A percentile compares a stretch with the other conserved stretches of the same genome.
Evolutionary conservation across 2,888 invertebrate species (phyloP).

Genomic region (Andricus quercusramuli): DNA sequence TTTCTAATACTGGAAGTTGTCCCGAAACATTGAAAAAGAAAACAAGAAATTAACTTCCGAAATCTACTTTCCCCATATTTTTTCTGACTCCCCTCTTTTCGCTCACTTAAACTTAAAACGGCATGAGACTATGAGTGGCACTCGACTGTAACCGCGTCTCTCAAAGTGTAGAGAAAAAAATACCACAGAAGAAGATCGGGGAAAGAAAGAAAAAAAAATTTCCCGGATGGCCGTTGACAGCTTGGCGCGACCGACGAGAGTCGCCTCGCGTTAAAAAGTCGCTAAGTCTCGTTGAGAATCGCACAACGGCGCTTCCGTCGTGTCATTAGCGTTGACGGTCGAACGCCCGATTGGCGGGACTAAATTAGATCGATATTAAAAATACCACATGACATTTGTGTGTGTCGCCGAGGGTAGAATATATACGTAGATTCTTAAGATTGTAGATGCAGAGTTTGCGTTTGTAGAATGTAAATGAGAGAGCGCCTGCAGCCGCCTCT

Average conservation of each 20-base stretch:
- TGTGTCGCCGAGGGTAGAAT: not conserved
- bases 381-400: constrained; percentile 46
- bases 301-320: constrained; percentile 29
- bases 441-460: constrained; percentile 36
- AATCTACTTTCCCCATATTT: not conserved
- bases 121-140: not conserved
- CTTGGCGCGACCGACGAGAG: constrained; percentile 9
- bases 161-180: not conserved
- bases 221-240: constrained; percentile 7
- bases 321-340: constrained; percentile 44
- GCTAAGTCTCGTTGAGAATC: constrained; percentile 28
- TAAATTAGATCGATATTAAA: constrained; percentile 55
- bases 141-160: not conserved
- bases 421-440: not conserved
- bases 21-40: not conserved
- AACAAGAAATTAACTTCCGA: not conserved
- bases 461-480: constrained; percentile 40
- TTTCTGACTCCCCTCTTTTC: not conserved
- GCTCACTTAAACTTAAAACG: not conserved
- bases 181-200: not conserved
- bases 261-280: constrained; percentile 25
- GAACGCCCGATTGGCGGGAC: constrained; percentile 40
- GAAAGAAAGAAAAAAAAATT: constrained; percentile 28
- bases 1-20: not conserved
- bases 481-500: constrained; percentile 40